Percentiles rank a stretch among this genome's conserved stretches.
Conservation (phyloP, 2,113 vertebrate species). For the Regulus satrapa region DNA sequence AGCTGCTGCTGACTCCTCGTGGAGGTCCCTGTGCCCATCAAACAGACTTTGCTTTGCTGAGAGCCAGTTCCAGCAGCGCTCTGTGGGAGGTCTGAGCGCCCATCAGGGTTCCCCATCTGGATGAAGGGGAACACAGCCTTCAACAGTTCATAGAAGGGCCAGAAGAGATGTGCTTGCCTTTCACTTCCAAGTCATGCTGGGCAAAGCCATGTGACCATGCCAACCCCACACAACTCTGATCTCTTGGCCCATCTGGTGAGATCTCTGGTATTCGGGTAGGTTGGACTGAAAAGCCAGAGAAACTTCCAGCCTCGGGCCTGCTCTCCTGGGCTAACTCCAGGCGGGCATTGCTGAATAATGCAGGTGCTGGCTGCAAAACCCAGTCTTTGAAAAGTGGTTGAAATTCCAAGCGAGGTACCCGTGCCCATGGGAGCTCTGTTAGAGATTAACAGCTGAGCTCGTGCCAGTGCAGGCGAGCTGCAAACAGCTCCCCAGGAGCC, state of each 20-base stretch:
- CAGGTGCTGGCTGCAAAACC: not conserved
- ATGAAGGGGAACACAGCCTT: not conserved
- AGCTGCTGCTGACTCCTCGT: not conserved
- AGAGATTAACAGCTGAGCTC: slow-evolving; percentile 1
- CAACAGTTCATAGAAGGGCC: not conserved
- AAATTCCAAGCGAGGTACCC: not conserved
- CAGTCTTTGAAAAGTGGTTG: not conserved
- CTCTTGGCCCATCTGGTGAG: not conserved
- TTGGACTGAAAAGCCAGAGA: not conserved
- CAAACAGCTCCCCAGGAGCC: not conserved
- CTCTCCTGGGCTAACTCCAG: not conserved
- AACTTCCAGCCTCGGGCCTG: not conserved
- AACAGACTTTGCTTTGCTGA: not conserved
- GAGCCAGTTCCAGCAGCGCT: rapidly evolving
- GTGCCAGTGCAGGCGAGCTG: not conserved
- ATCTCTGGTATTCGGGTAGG: not conserved
- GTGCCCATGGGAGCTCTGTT: not conserved
- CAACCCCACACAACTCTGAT: not conserved
- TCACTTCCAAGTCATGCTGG: not conserved
- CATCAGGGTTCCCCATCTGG: rapidly evolving
- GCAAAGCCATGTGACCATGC: not conserved
- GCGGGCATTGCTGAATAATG: slow-evolving; percentile 30
- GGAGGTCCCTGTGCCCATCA: not conserved
- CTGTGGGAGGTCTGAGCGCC: not conserved
- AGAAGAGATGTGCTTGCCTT: not conserved